These are phyloP conservation scores for Stomatorhinus walkeri DNA, from an alignment of 2,797 vertebrate species.

Conservation along the genomic window DNA sequence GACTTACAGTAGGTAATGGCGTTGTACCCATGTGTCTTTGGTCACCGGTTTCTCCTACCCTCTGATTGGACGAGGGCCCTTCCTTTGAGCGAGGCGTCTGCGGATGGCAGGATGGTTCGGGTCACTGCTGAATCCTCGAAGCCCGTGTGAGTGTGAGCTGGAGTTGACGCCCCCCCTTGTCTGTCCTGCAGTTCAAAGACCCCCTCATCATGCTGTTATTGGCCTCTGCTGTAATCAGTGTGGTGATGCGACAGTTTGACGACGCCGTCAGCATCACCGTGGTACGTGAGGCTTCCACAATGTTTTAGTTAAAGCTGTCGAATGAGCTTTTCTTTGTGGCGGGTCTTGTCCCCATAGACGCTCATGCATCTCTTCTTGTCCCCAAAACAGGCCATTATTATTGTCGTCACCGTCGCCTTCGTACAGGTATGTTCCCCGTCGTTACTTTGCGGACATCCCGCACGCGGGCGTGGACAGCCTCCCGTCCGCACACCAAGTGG, in stretches of 20 bases:
- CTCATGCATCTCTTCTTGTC: background rate
- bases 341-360: background rate
- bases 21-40: background rate
- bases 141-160: background rate
- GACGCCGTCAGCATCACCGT: conserved; percentile 98
- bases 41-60: background rate
- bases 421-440: conserved; percentile 75
- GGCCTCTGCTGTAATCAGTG: conserved; percentile 93
- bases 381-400: conserved; percentile 82
- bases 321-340: background rate
- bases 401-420: conserved; percentile 94
- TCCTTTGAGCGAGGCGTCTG: background rate
- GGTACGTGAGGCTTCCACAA: conserved; percentile 58
- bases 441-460: background rate
- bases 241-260: conserved; percentile 94
- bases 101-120: background rate
- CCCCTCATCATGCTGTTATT: conserved; percentile 93
- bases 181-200: conserved; percentile 80
- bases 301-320: background rate
- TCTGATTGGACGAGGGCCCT: background rate
- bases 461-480: background rate
- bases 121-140: background rate
- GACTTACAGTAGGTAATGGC: background rate
- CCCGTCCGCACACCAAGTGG: background rate
- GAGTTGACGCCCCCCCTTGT: background rate